Base-by-base conservation (phyloP, 2,888 invertebrate species). In the Drosophila percnosoma region DNA sequence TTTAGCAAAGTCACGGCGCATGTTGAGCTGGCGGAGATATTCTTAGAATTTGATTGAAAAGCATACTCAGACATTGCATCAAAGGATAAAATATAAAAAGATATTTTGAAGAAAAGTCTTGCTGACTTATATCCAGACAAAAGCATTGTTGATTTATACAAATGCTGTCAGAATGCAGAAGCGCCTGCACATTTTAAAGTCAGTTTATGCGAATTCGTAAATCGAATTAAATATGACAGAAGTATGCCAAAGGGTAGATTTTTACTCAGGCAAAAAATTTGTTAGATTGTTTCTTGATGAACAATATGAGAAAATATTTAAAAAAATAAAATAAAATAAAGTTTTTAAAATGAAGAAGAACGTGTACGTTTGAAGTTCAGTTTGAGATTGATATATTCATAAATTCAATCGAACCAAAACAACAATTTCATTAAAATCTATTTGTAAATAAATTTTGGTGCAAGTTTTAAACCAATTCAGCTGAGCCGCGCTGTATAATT, bases 21-120 rank as follows among this genome's bases (percentile, higher is more conserved):
- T 36, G 63, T 48, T 59, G 59, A 66, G 68, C 51, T 57, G 62
- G 3, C 45, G 38, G 42, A 55, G 53, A 6, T 59, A 51, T 60
- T 60, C 34, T 11, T 11, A 36, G 27, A 21, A 52, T 36, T 21
- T 60, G 10, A 34, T 36, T 31, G 29, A 29, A 57, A 15, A 38
- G 3, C 21, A 21, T 15, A 7, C 29, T 11, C 4, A 18, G 31
- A 36, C 10, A 40, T 24, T 40, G 18, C n/a, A 38, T 31, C 4
- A 61, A 29, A 21, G 38, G 11, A 40, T 53, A 7, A 29, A 40
- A 27, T 15, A 10, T 29, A 11, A 34, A n/a, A 40, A 5, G 5
- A 21, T 21, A 21, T 42, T 21, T 42, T 21, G 10, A 21, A 40
- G 40, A 2, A n/a, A n/a, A 40, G n/a, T 40, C n/a, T 10, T 42